Conservation (phyloP, 2,113 vertebrate species). For the Girardinichthys multiradiatus region DNA sequence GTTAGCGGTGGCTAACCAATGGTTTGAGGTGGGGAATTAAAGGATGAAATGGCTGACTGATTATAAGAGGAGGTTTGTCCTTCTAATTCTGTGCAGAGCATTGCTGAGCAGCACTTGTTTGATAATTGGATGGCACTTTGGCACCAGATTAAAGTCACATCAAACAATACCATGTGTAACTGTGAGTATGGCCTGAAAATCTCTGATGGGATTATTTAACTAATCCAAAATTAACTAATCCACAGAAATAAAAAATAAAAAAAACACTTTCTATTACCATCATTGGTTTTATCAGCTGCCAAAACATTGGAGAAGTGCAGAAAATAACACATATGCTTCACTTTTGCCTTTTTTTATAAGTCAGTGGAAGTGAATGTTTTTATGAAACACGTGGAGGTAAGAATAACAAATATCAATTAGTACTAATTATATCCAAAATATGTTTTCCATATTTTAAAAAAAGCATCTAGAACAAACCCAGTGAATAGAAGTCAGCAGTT, state of each 20-base stretch:
- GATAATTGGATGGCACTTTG: slow-evolving; percentile 8
- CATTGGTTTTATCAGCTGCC: not conserved
- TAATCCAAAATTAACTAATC: not conserved
- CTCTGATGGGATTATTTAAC: not conserved
- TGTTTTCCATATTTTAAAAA: not conserved
- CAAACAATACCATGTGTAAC: not conserved
- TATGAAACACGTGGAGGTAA: not conserved
- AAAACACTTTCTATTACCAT: not conserved
- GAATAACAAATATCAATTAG: not conserved
- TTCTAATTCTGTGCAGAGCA: slow-evolving; percentile 7
- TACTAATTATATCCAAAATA: not conserved
- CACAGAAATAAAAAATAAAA: not conserved
- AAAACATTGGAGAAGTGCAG: not conserved
- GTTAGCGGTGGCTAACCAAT: not conserved
- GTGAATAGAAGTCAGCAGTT: slow-evolving; percentile 9
- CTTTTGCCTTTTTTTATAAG: not conserved
- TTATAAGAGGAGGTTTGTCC: slow-evolving; percentile 6
- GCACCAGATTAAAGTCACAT: slow-evolving; percentile 2
- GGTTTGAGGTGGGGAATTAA: slow-evolving; percentile 36
- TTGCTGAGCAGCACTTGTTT: slow-evolving; percentile 2
- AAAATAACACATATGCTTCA: not conserved
- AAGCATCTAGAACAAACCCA: not conserved
- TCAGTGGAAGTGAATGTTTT: not conserved
- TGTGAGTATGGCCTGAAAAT: slow-evolving; percentile 6
- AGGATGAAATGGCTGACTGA: slow-evolving; percentile 21